Evolutionary conservation across 2,888 invertebrate species (phyloP).

Genomic region (Liposcelis brunnea): DNA sequence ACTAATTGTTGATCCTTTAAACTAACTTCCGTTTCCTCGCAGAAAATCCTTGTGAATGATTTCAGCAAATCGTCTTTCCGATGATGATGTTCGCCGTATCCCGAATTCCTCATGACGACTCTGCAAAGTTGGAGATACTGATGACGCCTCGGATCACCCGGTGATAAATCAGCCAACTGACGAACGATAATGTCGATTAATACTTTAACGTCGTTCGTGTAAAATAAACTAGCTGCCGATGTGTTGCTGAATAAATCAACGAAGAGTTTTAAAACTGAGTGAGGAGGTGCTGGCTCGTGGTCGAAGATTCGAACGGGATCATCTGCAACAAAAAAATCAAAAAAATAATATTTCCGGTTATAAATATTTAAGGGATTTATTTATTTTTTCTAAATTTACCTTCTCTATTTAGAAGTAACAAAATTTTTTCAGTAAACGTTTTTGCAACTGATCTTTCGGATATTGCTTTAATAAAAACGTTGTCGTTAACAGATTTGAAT

Average conservation of each 20-base stretch:
- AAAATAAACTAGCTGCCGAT: constrained; percentile 71
- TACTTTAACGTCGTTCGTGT: constrained; percentile 88
- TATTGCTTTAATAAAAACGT: constrained; percentile 51
- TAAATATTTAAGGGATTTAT: too few species aligned
- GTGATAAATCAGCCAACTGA: constrained; percentile 74
- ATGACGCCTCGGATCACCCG: constrained; percentile 63
- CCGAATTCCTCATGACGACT: constrained; percentile 63
- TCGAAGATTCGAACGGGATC: constrained; percentile 76
- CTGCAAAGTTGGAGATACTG: constrained; percentile 65
- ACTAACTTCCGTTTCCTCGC: constrained; percentile 60
- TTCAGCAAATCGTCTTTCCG: constrained; percentile 64
- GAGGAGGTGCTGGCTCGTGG: constrained; percentile 59
- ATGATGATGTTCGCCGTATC: constrained; percentile 63
- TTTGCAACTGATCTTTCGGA: constrained; percentile 56
- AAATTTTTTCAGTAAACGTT: constrained; percentile 76
- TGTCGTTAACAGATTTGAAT: constrained; percentile 43
- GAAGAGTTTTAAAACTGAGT: constrained; percentile 77
- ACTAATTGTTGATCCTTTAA: constrained; percentile 60
- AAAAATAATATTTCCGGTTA: background rate
- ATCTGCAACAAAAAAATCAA: constrained; percentile 35
- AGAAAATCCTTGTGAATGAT: constrained; percentile 69
- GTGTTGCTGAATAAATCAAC: constrained; percentile 67
- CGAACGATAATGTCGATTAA: constrained; percentile 83
- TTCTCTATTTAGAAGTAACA: constrained; percentile 77
- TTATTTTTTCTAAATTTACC: constrained; percentile 33